Percentiles rank a stretch among this genome's conserved stretches.
Conservation (phyloP, 2,797 vertebrate species). For the Sebastes aleutianus region DNA sequence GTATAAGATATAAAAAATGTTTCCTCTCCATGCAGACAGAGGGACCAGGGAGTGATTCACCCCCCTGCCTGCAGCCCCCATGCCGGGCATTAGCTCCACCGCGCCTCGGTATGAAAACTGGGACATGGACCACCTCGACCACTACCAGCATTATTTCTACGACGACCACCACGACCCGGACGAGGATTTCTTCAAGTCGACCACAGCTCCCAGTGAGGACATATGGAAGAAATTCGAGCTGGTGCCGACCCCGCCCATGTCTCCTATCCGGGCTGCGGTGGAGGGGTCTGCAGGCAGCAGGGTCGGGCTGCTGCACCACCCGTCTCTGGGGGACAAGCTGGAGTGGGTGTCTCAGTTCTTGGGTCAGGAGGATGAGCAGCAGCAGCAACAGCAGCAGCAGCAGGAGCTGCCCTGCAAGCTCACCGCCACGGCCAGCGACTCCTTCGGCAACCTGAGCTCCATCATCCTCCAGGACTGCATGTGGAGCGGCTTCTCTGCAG, state of each 20-base stretch:
- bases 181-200: conserved; percentile 94
- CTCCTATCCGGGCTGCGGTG: conserved; percentile 79
- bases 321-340: conserved; percentile 83
- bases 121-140: conserved; percentile 91
- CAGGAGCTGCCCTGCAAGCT: conserved; percentile 83
- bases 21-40: conserved; percentile 55
- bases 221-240: conserved; percentile 99
- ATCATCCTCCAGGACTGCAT: conserved; percentile 95
- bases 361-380: conserved; percentile 85
- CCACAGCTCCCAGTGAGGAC: conserved; percentile 94
- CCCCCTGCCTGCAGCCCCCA: conserved; percentile 62
- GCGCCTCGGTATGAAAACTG: conserved; percentile 79
- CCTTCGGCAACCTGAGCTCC: conserved; percentile 88
- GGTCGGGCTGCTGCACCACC: conserved; percentile 70
- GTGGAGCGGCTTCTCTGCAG: conserved; percentile 93
- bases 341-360: conserved; percentile 84
- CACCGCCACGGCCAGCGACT: conserved; percentile 64
- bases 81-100: conserved; percentile 81
- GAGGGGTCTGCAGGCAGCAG: conserved; percentile 73
- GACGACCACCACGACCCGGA: conserved; percentile 87
- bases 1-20: no score
- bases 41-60: conserved; percentile 69
- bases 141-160: conserved; percentile 94
- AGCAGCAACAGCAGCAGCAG: conserved; percentile 77
- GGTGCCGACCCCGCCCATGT: conserved; percentile 91